Base-by-base conservation (phyloP, 2,113 vertebrate species). In the Brachyistius frenatus region DNA sequence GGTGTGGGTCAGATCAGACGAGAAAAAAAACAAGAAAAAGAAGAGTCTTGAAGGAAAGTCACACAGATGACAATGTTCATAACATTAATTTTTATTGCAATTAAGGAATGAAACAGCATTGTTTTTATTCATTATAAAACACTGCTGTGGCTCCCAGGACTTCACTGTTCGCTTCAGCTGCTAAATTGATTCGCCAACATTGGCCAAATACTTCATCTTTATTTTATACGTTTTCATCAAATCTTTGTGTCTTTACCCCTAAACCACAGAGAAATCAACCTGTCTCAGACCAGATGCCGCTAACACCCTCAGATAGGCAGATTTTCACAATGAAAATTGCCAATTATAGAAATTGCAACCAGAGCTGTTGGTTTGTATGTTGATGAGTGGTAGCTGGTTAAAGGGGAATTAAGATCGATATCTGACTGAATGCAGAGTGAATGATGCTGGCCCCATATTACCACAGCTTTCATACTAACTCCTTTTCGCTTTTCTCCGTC, bases 341-440 rank as follows among this genome's bases (percentile, higher is more conserved):
- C 93, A 93, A 93, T 95, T 93, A 93, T 82, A 93, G 83, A 88
- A 93, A 92, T 91, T 89, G 86, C 89, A 91, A 91, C 93, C 80
- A 90, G 88, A 92, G 89, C 84, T 70, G 80, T 64, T 86, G 78
- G 71, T 89, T 79, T 91, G 91, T 91, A 87, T 90, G 88, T 89
- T 93, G 85, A 94, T 93, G 88, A 94, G 91, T 81, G 41, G 63
- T 75, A 61, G 84, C 46, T 81, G 84, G 78, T 87, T 89, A 80
- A 83, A 86, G 83, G 47, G 77, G 80, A 85, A 84, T 71, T 69
- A 76, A 92, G 88, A 94, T 94, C 89, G 39, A 94, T 94, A 90
- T 78, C 61, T 66, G 65, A 66, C 57, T 82, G 80, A 86, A 90
- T 80, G 87, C 73, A 80, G 78, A 90, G 67, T 73, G 85, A 86